A percentile compares a stretch with the other conserved stretches of the same genome.
phyloP scores from a whole-genome alignment of 2,113 vertebrate genomes.

The Coturnix japonica region DNA sequence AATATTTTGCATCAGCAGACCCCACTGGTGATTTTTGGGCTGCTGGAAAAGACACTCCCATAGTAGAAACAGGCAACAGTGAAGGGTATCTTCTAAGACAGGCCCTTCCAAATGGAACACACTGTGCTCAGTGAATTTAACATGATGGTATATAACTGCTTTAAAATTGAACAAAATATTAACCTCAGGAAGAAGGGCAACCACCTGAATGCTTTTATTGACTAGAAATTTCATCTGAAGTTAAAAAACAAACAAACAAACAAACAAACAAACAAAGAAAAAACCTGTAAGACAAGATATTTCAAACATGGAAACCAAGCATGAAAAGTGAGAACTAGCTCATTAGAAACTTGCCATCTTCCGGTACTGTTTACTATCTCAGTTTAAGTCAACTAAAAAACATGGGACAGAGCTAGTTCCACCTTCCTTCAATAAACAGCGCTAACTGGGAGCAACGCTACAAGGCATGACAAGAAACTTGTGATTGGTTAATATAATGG shows the following conservation, averaged over 20 bases:
- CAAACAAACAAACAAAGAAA: not conserved
- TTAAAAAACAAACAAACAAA: not conserved
- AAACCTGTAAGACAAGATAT: not conserved
- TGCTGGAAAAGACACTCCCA: not conserved
- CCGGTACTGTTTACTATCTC: not conserved
- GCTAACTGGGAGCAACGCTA: not conserved
- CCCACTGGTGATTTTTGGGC: not conserved
- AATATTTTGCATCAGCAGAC: not conserved
- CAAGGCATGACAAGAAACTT: not conserved
- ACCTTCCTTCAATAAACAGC: not conserved
- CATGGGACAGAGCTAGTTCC: not conserved
- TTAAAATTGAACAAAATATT: conserved; percentile 18
- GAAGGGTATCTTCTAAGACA: not conserved
- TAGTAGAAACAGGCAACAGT: not conserved
- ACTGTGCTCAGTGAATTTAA: not conserved
- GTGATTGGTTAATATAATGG: not conserved
- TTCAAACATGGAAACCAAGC: not conserved
- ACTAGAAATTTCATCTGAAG: not conserved
- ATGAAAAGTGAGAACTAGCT: not conserved
- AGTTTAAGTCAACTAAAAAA: not conserved
- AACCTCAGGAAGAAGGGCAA: not conserved
- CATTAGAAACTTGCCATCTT: not conserved
- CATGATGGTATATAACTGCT: not conserved
- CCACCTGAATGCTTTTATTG: not conserved
- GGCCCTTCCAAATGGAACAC: not conserved